Evolutionary conservation across 2,888 invertebrate genomes (phyloP).

Genomic region (Meliscaeva auricollis): DNA sequence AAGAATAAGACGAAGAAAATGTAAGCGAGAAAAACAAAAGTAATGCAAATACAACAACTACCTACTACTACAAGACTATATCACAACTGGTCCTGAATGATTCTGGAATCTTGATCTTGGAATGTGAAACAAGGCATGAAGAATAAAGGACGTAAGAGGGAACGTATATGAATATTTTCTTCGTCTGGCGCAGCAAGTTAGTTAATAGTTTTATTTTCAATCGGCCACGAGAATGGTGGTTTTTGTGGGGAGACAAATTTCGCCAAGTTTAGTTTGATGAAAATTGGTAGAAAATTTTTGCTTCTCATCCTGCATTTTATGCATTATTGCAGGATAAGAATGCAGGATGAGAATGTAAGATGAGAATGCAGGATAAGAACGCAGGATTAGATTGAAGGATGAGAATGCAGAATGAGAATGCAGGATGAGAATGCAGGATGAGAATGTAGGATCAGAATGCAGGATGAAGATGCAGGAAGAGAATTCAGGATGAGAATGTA

Average conservation of each 20-base stretch:
- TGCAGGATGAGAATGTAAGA: too few relatives aligned
- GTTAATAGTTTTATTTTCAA: constrained; percentile 74
- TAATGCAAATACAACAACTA: constrained; percentile 31
- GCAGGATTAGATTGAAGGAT: too few relatives aligned
- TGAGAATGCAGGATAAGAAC: too few relatives aligned
- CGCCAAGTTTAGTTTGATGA: too few relatives aligned
- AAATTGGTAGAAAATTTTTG: too few relatives aligned
- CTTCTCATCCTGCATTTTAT: too few relatives aligned
- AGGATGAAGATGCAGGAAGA: too few relatives aligned
- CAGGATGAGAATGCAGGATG: too few relatives aligned
- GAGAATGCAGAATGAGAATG: too few relatives aligned
- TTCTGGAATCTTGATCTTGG: constrained; percentile 74
- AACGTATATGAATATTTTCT: background rate
- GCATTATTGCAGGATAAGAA: too few relatives aligned
- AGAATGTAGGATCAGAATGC: too few relatives aligned
- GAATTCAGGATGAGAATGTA: too few relatives aligned
- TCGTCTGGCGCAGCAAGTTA: constrained; percentile 66
- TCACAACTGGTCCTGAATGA: constrained; percentile 69
- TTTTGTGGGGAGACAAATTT: constrained; percentile 8
- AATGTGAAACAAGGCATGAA: constrained; percentile 53
- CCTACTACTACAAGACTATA: constrained; percentile 3
- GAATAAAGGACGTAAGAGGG: constrained; percentile 2
- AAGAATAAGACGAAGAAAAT: background rate
- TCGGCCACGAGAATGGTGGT: constrained; percentile 58
- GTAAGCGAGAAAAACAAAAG: background rate